Base-by-base conservation (phyloP, 2,888 invertebrate species). In the Oxytorus armatus region DNA sequence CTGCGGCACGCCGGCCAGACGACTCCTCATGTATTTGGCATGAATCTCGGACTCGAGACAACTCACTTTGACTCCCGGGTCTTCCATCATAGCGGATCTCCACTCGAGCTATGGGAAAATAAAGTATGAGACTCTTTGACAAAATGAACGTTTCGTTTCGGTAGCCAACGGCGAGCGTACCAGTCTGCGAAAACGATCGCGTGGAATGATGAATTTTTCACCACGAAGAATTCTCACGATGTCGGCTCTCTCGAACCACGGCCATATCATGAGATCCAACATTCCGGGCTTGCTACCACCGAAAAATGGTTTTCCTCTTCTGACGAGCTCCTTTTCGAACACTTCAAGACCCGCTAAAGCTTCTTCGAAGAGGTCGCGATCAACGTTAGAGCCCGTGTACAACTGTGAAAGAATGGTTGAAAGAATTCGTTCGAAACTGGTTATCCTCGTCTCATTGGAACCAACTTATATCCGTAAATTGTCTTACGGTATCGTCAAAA, bases 201-300 rank as follows among this genome's bases (percentile, higher is more conserved):
- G 93, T 66, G 95, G 95, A 90, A 96, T 93, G 74, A 93, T 92
- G 90, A 94, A 96, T 65, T 94, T 94, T 53, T 94, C 93, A 63
- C 94, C 94, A 5, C 94, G 94, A 53, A 95, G 88, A 21, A 95
- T 89, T 86, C 93, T 93, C 0, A 96, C 92, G 49, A 96, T 88
- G 81, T 94, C 93, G 0, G 95, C 87, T 85, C 95, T 93, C 90
- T 97, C 97, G 86, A 96, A 94, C 95, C 96, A 97, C 1, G 97
- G 97, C 96, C 96, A 97, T 83, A 97, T 95, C 93, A 97, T 96
- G 85, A 95, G 96, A 90, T 97, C 97, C 66, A 97, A 92, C 93
- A 96, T 94, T 55, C 96, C 96, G 0, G 97, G 96, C 74, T 94
- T 93, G 66, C 92, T 92, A 0, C 96, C 96, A 78, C 95, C 93